Evolutionary conservation across 2,888 invertebrate species (phyloP), one percentile per base, ranked within the genome.

Genomic region (Linyphia triangularis): DNA sequence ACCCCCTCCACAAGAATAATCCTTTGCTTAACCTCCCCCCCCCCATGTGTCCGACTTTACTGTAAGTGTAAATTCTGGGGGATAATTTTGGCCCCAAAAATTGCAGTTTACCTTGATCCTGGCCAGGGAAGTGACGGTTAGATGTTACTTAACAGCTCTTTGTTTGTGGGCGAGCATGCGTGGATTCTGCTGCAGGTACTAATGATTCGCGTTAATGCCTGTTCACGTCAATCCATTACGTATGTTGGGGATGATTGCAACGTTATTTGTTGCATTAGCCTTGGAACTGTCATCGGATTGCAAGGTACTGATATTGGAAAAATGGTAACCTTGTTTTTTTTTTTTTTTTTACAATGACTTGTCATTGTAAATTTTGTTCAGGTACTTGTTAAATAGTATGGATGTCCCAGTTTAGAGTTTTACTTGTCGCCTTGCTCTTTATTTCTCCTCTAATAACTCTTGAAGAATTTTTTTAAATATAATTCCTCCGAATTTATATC

Each of bases 141-240:
- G 26, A 65, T 67, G 78, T 30, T 37, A 33, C 33, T 51, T n/a
- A n/a, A n/a, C 51, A 9, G 51, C 61, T 82, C 82, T 82, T 82
- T 82, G 82, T 82, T 57, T 51, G 59, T 82, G 70, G 33, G 30
- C 72, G 82, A 70, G 82, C 82, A 82, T 61, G 82, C 82, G 82
- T 82, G 82, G 22, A 51, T n/a, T 81, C 2, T 6, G 30, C 7
- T 13, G 19, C 26, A 19, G 65, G 28, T 77, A 51, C 67, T 81
- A 81, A 81, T 81, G 81, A 81, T 28, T 63, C 73, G 19, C 63
- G 10, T 26, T 78, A 63, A 33, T 78, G 73, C 57, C 22, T 10
- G 19, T 30, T 70, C 22, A 43, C 43, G 73, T 59, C 73, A 57
- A 73, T 59, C 24, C 30, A 30, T 13, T n/a, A 9, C 33, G 28